These are phyloP conservation scores for Lasioglossum zephyrum DNA, from an alignment of 2,888 invertebrate species.

Conservation along the genomic window DNA sequence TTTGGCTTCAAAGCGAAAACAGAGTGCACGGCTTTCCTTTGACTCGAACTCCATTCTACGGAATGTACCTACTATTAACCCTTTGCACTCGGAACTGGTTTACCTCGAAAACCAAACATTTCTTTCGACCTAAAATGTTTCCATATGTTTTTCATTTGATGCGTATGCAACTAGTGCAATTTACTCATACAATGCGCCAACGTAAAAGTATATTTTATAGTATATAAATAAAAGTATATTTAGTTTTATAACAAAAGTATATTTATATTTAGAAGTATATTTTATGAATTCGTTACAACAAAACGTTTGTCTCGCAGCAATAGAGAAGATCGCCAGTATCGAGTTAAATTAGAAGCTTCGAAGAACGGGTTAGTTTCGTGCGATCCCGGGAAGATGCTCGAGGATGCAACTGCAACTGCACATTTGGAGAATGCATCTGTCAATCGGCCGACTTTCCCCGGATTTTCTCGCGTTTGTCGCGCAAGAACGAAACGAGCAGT, in stretches of 20 bases:
- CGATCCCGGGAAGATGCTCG: neutral
- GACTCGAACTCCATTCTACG: neutral
- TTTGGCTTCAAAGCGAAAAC: neutral
- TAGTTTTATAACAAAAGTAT: too few relatives aligned
- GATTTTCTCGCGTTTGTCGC: constrained; percentile 16
- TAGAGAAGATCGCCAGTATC: neutral
- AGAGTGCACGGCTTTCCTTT: neutral
- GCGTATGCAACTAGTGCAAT: too few relatives aligned
- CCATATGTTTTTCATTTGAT: too few relatives aligned
- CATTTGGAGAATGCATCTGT: neutral
- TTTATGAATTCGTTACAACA: neutral
- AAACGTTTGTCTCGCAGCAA: neutral
- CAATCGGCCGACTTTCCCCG: constrained; percentile 12
- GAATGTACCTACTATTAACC: neutral
- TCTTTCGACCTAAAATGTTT: too few relatives aligned
- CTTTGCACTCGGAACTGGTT: too few relatives aligned
- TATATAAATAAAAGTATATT: too few relatives aligned
- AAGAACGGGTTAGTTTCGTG: neutral
- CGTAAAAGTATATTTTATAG: too few relatives aligned
- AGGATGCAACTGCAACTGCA: neutral
- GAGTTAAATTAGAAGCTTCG: neutral
- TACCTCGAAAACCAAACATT: too few relatives aligned
- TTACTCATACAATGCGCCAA: too few relatives aligned
- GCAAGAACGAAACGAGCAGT: constrained; percentile 48
- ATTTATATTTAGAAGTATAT: too few relatives aligned